Percentiles rank a stretch among this genome's conserved stretches.
phyloP scores from a whole-genome alignment of 2,113 vertebrate species.

The Brachionichthys hirsutus region DNA sequence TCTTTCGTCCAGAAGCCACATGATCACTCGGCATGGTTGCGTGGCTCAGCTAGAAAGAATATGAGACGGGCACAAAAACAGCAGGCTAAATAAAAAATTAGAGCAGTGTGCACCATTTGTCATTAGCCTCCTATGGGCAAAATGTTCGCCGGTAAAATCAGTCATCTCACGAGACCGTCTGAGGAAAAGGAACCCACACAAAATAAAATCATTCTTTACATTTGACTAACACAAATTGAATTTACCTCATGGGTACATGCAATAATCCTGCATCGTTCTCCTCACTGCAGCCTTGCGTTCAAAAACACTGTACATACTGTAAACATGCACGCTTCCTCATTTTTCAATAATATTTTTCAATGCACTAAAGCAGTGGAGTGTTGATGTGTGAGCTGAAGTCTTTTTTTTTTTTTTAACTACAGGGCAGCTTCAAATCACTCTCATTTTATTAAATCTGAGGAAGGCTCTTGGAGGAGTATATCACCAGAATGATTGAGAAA shows the following conservation, averaged over 20 bases:
- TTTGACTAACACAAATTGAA: constrained; percentile 29
- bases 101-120: constrained; percentile 11
- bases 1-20: neutral
- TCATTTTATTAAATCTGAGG: no score
- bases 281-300: neutral
- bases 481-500: no score
- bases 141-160: constrained; percentile 33
- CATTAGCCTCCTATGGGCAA: constrained; percentile 23
- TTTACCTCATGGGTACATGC: constrained; percentile 21
- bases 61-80: neutral
- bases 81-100: constrained; percentile 38
- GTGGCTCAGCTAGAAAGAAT: constrained; percentile 6
- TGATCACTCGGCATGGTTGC: constrained; percentile 3
- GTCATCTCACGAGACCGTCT: constrained; percentile 42
- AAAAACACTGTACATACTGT: neutral
- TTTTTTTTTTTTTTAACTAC: no score
- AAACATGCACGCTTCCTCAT: neutral
- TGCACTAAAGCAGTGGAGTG: constrained; percentile 17
- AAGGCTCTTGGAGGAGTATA: no score
- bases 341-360: constrained; percentile 42
- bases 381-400: no score
- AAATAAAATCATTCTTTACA: constrained; percentile 14
- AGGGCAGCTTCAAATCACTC: no score
- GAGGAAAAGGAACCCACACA: constrained; percentile 15
- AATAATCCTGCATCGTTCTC: neutral